A percentile compares a stretch with the other conserved stretches of the same genome.
Conservation (phyloP, 2,113 vertebrate species). For the Hippotragus niger region DNA sequence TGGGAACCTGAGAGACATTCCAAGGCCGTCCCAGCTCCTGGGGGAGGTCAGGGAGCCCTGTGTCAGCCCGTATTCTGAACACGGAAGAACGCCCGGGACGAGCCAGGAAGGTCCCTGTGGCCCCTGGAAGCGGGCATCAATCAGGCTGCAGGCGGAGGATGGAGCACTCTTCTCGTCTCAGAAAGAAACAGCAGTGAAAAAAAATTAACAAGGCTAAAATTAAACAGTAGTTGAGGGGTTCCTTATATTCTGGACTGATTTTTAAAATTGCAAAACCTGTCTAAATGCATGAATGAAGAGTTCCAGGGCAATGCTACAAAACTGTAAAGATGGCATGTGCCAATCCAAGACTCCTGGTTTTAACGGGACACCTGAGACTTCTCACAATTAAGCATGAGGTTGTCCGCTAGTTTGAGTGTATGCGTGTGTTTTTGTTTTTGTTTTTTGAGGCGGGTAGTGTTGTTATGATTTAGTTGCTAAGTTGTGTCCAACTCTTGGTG, state of each 20-base stretch:
- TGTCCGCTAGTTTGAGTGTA: background rate
- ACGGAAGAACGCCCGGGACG: background rate
- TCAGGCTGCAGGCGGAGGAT: background rate
- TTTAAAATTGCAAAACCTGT: background rate
- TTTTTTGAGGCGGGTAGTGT: background rate
- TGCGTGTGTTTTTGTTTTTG: background rate
- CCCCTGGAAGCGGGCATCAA: background rate
- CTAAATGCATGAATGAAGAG: background rate
- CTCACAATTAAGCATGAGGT: background rate
- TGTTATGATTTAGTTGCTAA: background rate
- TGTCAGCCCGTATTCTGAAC: background rate
- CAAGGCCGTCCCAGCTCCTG: accelerated
- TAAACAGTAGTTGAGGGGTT: background rate
- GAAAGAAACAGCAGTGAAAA: background rate
- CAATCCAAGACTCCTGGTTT: background rate
- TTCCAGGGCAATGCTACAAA: background rate
- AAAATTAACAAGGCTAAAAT: background rate
- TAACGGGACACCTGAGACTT: background rate
- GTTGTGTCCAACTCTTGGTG: background rate
- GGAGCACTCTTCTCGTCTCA: background rate
- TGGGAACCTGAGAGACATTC: too few species aligned
- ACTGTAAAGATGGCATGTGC: background rate
- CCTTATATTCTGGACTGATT: background rate
- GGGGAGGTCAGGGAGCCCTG: too few species aligned
- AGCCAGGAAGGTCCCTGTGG: background rate